These are phyloP conservation scores for Eutrigla gurnardus DNA, from an alignment of 2,797 vertebrate species.

Conservation along the genomic window DNA sequence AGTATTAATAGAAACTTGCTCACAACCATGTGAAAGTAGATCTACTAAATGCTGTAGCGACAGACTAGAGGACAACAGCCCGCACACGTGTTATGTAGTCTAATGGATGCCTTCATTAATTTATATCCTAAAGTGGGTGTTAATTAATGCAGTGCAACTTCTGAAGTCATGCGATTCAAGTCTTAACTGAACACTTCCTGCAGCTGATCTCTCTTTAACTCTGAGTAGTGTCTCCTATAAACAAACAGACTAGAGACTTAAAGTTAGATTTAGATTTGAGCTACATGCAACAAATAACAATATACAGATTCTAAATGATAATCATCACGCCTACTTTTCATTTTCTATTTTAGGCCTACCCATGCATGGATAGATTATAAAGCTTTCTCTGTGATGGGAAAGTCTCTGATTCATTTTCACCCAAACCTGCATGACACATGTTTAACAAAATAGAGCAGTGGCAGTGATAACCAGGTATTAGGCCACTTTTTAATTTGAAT, in stretches of 20 bases:
- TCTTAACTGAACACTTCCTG: too few relatives aligned
- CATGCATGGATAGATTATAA: neutral
- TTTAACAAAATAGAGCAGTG: neutral
- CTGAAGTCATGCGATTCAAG: neutral
- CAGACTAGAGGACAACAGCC: neutral
- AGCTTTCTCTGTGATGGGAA: neutral
- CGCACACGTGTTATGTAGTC: neutral
- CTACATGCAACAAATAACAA: neutral
- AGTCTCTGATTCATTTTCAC: neutral
- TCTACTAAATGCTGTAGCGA: neutral
- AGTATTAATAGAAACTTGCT: neutral
- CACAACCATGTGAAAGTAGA: neutral
- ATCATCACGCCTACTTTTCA: neutral
- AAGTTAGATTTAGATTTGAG: neutral
- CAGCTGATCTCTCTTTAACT: neutral
- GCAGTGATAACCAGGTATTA: neutral
- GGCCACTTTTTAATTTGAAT: neutral
- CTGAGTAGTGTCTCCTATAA: neutral
- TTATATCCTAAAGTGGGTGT: neutral
- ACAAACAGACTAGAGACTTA: neutral
- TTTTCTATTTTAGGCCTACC: neutral
- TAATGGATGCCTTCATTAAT: neutral
- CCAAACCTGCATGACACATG: neutral
- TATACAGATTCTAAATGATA: neutral
- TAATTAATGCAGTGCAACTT: neutral